These are phyloP conservation scores for Theristicus caerulescens DNA, from an alignment of 2,113 vertebrate species.

Conservation along the genomic window DNA sequence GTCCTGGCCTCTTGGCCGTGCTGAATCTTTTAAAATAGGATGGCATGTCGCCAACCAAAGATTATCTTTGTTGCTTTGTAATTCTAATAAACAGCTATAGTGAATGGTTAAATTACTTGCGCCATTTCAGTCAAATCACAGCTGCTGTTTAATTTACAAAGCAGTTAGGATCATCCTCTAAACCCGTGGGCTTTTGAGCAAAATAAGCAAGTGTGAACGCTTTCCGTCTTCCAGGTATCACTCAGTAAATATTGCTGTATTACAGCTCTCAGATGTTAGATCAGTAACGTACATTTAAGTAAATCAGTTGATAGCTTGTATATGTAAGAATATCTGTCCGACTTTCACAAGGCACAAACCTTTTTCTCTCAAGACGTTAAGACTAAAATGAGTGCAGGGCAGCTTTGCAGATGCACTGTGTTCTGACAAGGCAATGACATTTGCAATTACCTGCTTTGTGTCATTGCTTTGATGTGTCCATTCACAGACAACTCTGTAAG, in stretches of 20 bases:
- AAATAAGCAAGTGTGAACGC: not conserved
- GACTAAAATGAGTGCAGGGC: not conserved
- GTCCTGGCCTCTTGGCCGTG: not conserved
- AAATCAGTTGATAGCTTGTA: not conserved
- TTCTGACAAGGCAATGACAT: not conserved
- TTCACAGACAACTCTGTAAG: not conserved
- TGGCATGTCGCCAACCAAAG: accelerated
- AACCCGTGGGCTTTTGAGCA: not conserved
- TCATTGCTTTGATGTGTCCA: not conserved
- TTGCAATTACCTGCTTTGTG: not conserved
- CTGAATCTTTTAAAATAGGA: not conserved
- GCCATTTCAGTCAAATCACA: not conserved
- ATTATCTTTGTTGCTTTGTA: not conserved
- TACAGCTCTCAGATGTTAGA: not conserved
- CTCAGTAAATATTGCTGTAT: not conserved
- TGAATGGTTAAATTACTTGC: not conserved
- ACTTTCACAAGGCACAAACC: not conserved
- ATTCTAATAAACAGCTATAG: conserved; percentile 5
- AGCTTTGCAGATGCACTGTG: not conserved
- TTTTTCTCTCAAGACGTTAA: not conserved
- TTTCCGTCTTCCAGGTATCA: not conserved
- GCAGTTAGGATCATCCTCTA: not conserved
- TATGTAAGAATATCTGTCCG: not conserved
- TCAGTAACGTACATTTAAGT: not conserved
- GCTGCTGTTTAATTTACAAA: conserved; percentile 29